These are phyloP conservation scores for Endotricha flammealis DNA, from an alignment of 2,888 invertebrate species.

Conservation along the genomic window DNA sequence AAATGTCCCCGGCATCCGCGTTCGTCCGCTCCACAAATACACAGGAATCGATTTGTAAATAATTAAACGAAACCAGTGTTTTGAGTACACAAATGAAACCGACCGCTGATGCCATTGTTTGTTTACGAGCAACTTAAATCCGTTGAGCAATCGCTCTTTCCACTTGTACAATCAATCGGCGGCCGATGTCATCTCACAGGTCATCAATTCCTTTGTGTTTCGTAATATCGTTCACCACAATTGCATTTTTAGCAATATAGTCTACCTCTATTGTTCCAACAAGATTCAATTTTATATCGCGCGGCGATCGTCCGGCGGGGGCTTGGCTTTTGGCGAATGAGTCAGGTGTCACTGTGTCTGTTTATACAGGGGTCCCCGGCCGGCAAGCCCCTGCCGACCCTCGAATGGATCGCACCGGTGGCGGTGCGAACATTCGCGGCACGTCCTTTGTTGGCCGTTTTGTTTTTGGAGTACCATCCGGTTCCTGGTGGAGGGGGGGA, in stretches of 20 bases:
- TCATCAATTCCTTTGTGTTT: conserved; percentile 49
- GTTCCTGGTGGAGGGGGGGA: conserved; percentile 73
- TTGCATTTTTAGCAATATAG: conserved; percentile 24
- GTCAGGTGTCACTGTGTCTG: conserved; percentile 62
- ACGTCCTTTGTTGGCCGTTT: conserved; percentile 77
- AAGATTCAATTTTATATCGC: conserved; percentile 9
- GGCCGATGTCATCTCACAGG: conserved; percentile 8
- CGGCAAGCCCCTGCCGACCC: conserved; percentile 42
- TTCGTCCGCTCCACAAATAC: conserved; percentile 19
- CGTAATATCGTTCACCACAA: conserved; percentile 39
- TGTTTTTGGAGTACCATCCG: conserved; percentile 76
- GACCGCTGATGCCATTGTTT: conserved; percentile 58
- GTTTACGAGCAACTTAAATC: conserved; percentile 49
- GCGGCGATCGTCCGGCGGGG: conserved; percentile 29
- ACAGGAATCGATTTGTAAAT: conserved; percentile 43
- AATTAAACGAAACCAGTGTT: conserved; percentile 44
- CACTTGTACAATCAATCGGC: conserved; percentile 27
- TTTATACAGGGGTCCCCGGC: conserved; percentile 40
- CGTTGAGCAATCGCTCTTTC: conserved; percentile 62
- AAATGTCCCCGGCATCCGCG: conserved; percentile 13
- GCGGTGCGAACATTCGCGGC: conserved; percentile 74
- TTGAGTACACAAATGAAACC: conserved; percentile 39
- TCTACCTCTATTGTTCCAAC: conserved; percentile 1
- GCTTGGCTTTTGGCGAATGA: conserved; percentile 45
- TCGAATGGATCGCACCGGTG: conserved; percentile 47